These are phyloP conservation scores for Megalurothrips usitatus DNA, from an alignment of 2,888 invertebrate species.

Conservation along the genomic window DNA sequence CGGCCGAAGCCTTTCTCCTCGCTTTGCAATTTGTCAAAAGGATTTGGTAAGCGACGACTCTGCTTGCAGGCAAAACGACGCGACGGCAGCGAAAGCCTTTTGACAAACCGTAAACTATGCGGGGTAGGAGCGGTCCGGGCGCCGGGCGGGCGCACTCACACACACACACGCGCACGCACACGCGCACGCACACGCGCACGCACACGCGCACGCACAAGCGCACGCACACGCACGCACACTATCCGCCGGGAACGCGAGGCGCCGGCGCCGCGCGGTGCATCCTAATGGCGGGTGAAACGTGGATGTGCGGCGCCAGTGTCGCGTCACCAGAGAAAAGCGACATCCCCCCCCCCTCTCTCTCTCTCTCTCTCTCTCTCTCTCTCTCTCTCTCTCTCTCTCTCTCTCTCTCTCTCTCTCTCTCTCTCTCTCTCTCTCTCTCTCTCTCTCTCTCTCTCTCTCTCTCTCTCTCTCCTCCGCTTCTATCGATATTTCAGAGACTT, in stretches of 20 bases:
- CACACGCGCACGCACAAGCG: neutral
- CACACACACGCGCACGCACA: neutral
- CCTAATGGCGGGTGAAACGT: too few relatives aligned
- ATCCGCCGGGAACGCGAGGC: neutral
- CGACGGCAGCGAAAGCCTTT: too few relatives aligned
- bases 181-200: neutral
- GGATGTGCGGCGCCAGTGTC: too few relatives aligned
- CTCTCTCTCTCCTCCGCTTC: neutral
- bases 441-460: neutral
- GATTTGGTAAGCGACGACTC: too few relatives aligned
- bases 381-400: neutral
- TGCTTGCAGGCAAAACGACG: too few relatives aligned
- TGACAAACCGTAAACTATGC: neutral
- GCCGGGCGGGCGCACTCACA: neutral
- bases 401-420: neutral
- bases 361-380: neutral
- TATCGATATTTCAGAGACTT: too few relatives aligned
- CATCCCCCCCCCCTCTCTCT: too few relatives aligned
- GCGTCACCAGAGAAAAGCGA: too few relatives aligned
- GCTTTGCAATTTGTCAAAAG: too few relatives aligned
- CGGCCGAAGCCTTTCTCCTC: too few relatives aligned
- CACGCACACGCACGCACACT: neutral
- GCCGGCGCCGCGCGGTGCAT: too few relatives aligned
- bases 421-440: neutral
- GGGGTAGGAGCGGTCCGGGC: neutral